These are phyloP conservation scores for Rhinichthys klamathensis DNA, from an alignment of 2,113 vertebrate genomes.

Conservation along the genomic window DNA sequence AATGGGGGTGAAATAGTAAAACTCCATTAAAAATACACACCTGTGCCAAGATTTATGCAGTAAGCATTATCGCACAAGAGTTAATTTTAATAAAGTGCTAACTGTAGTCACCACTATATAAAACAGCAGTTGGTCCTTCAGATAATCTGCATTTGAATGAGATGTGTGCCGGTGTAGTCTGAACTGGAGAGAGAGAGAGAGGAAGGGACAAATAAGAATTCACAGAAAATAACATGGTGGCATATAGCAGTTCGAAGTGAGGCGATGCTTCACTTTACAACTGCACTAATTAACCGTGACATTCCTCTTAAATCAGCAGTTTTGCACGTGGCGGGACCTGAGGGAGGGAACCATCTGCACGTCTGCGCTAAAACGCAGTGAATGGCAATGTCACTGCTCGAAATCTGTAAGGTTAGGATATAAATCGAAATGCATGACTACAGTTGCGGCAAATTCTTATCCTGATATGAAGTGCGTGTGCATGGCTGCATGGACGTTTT, in stretches of 20 bases:
- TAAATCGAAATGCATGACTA: slow-evolving; percentile 4
- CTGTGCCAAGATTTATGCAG: no score
- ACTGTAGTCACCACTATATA: neutral
- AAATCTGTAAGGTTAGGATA: slow-evolving; percentile 39
- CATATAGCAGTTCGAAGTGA: slow-evolving; percentile 64
- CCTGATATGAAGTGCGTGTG: neutral
- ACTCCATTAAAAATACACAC: no score
- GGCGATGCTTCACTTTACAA: slow-evolving; percentile 65
- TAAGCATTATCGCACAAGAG: no score
- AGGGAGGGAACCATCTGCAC: slow-evolving; percentile 70
- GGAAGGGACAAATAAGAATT: slow-evolving; percentile 54
- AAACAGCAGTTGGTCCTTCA: neutral
- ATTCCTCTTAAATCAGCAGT: slow-evolving; percentile 77
- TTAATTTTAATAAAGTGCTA: no score
- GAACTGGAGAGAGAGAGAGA: slow-evolving; percentile 11
- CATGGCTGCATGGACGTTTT: neutral
- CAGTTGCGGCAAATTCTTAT: slow-evolving; percentile 3
- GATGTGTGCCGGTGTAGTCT: slow-evolving; percentile 65
- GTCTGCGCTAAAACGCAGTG: slow-evolving; percentile 66
- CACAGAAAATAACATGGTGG: slow-evolving; percentile 64
- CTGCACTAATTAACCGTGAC: slow-evolving; percentile 76
- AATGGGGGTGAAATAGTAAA: no score
- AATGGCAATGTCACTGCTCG: slow-evolving; percentile 71
- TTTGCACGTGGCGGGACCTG: slow-evolving; percentile 66
- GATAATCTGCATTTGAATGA: neutral